phyloP scores from a whole-genome alignment of 1,140 invertebrate genomes.

The Ips nitidus region DNA sequence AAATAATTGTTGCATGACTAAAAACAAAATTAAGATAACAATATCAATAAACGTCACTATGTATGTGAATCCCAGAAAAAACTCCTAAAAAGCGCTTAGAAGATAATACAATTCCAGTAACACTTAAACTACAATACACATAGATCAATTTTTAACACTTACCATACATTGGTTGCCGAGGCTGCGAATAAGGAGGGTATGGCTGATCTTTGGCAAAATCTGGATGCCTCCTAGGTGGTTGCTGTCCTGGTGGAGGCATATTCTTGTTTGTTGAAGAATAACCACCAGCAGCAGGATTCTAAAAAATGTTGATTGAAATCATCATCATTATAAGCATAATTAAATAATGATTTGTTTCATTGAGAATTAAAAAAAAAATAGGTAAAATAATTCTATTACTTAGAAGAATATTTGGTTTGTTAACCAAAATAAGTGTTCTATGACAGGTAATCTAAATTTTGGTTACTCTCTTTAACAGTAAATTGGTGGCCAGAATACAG shows the following conservation, averaged over 20 bases:
- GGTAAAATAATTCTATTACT: too few relatives aligned
- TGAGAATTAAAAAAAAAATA: too few relatives aligned
- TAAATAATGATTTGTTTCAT: too few relatives aligned
- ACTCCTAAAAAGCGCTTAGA: conserved; percentile 3
- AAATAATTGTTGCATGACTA: not conserved
- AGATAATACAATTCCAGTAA: too few relatives aligned
- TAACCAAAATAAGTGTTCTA: too few relatives aligned
- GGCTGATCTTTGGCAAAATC: conserved; percentile 82
- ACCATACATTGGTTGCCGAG: conserved; percentile 62
- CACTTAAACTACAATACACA: too few relatives aligned
- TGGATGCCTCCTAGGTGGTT: conserved; percentile 74
- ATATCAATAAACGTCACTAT: too few relatives aligned
- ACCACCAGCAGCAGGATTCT: conserved; percentile 30
- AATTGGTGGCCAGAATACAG: too few relatives aligned
- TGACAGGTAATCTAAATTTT: too few relatives aligned
- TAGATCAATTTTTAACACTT: conserved; percentile 31
- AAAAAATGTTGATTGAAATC: not conserved
- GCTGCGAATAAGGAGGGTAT: conserved; percentile 63
- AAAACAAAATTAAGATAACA: not conserved
- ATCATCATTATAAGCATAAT: not conserved
- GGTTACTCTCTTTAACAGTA: too few relatives aligned
- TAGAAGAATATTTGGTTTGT: too few relatives aligned
- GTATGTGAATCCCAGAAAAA: too few relatives aligned
- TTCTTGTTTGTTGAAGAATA: conserved; percentile 60
- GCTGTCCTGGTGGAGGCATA: conserved; percentile 67